A percentile compares a stretch with the other conserved stretches of the same genome.
Evolutionary conservation across 2,113 vertebrate genomes (phyloP).

Genomic region (Chloropsis cyanopogon): DNA sequence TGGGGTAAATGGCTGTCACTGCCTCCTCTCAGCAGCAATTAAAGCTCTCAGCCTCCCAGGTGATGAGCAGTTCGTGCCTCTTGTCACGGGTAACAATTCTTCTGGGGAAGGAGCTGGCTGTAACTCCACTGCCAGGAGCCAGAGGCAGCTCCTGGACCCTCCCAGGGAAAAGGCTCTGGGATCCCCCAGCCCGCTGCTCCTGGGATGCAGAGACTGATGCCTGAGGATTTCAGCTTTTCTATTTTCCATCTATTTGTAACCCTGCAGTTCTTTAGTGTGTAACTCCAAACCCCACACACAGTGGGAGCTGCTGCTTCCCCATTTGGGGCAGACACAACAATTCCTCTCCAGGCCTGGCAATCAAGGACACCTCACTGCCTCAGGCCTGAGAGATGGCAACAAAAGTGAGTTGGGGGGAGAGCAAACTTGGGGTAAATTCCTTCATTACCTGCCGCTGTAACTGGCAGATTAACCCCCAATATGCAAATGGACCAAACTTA

Average conservation of each 20-base stretch:
- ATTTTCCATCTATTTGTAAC: rapidly evolving
- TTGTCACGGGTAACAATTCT: background rate
- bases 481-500: background rate
- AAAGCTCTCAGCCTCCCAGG: background rate
- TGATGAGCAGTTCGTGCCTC: background rate
- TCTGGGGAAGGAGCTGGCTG: background rate
- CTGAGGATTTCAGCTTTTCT: background rate
- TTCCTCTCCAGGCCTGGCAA: background rate
- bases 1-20: background rate
- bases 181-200: rapidly evolving
- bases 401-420: background rate
- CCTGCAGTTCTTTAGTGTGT: background rate
- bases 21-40: constrained; percentile 29
- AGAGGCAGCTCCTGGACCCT: background rate
- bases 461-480: background rate
- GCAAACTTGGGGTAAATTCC: background rate
- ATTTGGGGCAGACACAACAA: background rate
- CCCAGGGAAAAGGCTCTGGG: background rate
- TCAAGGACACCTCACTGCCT: background rate
- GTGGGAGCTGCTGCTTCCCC: background rate
- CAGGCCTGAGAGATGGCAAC: rapidly evolving
- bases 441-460: background rate
- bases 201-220: background rate
- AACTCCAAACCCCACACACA: background rate
- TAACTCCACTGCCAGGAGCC: background rate